Percentiles rank a stretch among this genome's conserved stretches.
Conservation (phyloP, 2,888 invertebrate genomes). For the Cryptophagus acutangulus region DNA sequence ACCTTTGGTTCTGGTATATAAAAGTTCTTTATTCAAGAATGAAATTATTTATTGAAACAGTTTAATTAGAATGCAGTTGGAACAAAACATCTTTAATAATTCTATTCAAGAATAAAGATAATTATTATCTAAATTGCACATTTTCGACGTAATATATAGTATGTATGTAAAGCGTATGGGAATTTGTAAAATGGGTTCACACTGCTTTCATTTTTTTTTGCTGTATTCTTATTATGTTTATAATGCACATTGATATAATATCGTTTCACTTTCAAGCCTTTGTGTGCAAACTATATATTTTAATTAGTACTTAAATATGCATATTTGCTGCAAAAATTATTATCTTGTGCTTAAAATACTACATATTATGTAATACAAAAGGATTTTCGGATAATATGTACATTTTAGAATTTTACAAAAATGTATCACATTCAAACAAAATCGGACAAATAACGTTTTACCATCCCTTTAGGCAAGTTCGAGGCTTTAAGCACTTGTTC, state of each 20-base stretch:
- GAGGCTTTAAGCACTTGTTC: no score
- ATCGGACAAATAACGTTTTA: no score
- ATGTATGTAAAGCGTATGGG: slow-evolving; percentile 26
- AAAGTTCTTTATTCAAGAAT: slow-evolving; percentile 5
- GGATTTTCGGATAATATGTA: no score
- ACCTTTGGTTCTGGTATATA: slow-evolving; percentile 38
- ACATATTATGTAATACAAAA: no score
- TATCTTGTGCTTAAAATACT: no score
- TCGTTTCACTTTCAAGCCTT: slow-evolving; percentile 20
- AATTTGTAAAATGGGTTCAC: slow-evolving; percentile 24
- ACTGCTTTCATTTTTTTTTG: slow-evolving; percentile 25
- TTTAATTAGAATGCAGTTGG: slow-evolving; percentile 4
- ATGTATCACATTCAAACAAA: no score
- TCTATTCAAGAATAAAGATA: slow-evolving; percentile 20
- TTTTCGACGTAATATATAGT: slow-evolving; percentile 22
- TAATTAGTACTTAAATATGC: background rate
- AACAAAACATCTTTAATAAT: slow-evolving; percentile 11
- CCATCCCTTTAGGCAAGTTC: no score
- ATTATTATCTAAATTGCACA: slow-evolving; percentile 32
- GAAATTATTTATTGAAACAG: background rate
- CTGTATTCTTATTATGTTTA: slow-evolving; percentile 5
- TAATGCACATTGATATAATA: slow-evolving; percentile 24
- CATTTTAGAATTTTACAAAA: no score
- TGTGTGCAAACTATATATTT: slow-evolving; percentile 1
- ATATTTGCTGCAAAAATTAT: no score